Evolutionary conservation across 2,888 invertebrate species (phyloP), one percentile per base, ranked within the genome.

Genomic region (Anarsia innoxiella): DNA sequence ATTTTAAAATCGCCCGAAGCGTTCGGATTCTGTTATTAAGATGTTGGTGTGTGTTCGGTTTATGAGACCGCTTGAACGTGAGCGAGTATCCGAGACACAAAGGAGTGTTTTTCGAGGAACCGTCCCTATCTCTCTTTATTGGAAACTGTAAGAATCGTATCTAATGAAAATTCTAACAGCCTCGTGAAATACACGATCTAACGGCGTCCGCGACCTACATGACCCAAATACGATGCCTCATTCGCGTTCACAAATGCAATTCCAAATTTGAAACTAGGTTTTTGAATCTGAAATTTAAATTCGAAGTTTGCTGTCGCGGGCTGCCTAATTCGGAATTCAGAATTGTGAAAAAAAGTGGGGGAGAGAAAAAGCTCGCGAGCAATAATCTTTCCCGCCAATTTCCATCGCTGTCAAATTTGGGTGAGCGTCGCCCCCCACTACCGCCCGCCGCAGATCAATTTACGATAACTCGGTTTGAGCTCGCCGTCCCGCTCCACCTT

Each of bases 321-420:
- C 25, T 9, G 31, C 16, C 30, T 59, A 57, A 69, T 67, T 66
- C 49, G 42, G 55, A 60, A 55, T 61, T 57, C 44, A 41, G 57
- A 64, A 52, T 50, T 45, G 44, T 41, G 48, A 46, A 45, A 52
- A 39, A 52, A 59, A 70, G 10, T 11, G 15, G 2, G 2, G 23
- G 12, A 32, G 23, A 19, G 68, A 69, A 66, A 43, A 53, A 49
- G 51, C 56, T 49, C 56, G 62, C 67, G 62, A 72, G 74, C 75
- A 75, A 76, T 78, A 82, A 82, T 79, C 70, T 79, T 80, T 79
- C 76, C 75, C 82, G 82, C 80, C 84, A 83, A 84, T 83, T 83
- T 80, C 78, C 79, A 80, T 84, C 70, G 79, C 80, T 83, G 84
- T 84, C 84, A 83, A 84, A 83, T 83, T 83, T 78, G 78, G 80